Base-by-base conservation (phyloP, 2,797 vertebrate genomes). In the Mustela erminea region DNA sequence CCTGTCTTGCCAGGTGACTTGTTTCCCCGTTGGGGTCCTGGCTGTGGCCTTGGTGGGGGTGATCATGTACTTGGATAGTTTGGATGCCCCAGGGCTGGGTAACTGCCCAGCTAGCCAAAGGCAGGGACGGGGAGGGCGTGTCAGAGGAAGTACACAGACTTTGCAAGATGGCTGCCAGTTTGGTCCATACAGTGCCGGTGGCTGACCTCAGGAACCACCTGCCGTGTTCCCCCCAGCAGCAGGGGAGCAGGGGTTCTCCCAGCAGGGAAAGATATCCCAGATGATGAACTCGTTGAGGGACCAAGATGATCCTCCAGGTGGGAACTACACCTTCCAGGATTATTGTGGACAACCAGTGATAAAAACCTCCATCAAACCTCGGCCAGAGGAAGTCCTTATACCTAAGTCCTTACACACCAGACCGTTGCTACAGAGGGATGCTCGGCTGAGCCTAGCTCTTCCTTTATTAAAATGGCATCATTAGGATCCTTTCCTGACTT, bases 381-480 rank as follows among this genome's bases (percentile, higher is more conserved):
- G 2, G 90, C 35, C 62, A 25, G 14, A 43, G 29, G 46, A 75
- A 29, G 64, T 70, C 87, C 78, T 90, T 72, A 35, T 3, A 29
- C 15, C 14, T 13, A 11, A 85, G 43, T 27, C 66, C 66, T 54
- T 38, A 9, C 72, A 35, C 1, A 7, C 21, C 32, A 52, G 43
- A 70, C 38, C 25, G 13, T 12, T 0, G 58, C 35, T 1, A 0
- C 6, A 25, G 72, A 46, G 18, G 7, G 21, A 13, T 0, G 32
- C 62, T 84, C 56, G 3, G n/a, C 18, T 64, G 60, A 87, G 23
- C 41, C 75, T 23, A 0, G 9, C 25, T 25, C 64, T 88, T 46
- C 23, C 21, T 84, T 64, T 85, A 43, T 49, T 32, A 89, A 70
- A 41, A 3, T 3, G 17, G 83, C 87, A 56, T 84, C 17, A 2